Base-by-base conservation (phyloP, 2,113 vertebrate genomes). In the Recurvirostra avosetta region DNA sequence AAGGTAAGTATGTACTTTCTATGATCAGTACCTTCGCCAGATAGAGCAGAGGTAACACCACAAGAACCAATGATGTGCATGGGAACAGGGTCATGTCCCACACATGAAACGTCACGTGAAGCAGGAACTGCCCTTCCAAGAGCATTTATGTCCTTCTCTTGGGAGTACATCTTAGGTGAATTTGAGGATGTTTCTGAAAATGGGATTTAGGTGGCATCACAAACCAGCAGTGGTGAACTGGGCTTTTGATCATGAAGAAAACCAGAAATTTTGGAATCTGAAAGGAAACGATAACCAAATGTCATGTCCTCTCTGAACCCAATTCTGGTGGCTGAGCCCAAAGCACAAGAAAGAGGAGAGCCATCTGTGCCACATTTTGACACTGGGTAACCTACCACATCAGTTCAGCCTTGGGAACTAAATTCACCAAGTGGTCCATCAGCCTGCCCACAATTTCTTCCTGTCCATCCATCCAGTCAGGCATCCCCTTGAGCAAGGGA, bases 51-150 rank as follows among this genome's bases (percentile, higher is more conserved):
- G 18, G 30, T 55, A 68, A 30, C 15, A 38, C 8, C 76, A 59
- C 53, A 77, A 73, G 70, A 87, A 25, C 15, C 20, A 47, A 1
- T 6, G 45, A 21, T 6, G 17, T 2, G 6, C 17, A 15, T 3
- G 7, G 22, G 25, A 89, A 52, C n/a, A 86, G 21, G 49, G n/a
- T n/a, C 49, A 55, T 84, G 45, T 8, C 47, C 40, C 29, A 8
- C 15, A 22, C 34, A 10, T 4, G 26, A 79, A 85, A 25, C 18
- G 21, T 12, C 17, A 56, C 0, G 0, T 5, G 43, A 70, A 49
- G 5, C 50, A 76, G 23, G 45, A 89, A 12, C 34, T 76, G 59
- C 26, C 36, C 40, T 86, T 83, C 72, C 38, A 40, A 22, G 15
- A 56, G 36, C 12, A 49, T 55, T 90, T 32, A 22, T 34, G 27